A percentile compares a stretch with the other conserved stretches of the same genome.
Conservation (phyloP, 2,888 invertebrate species). For the Plebejus anna region DNA sequence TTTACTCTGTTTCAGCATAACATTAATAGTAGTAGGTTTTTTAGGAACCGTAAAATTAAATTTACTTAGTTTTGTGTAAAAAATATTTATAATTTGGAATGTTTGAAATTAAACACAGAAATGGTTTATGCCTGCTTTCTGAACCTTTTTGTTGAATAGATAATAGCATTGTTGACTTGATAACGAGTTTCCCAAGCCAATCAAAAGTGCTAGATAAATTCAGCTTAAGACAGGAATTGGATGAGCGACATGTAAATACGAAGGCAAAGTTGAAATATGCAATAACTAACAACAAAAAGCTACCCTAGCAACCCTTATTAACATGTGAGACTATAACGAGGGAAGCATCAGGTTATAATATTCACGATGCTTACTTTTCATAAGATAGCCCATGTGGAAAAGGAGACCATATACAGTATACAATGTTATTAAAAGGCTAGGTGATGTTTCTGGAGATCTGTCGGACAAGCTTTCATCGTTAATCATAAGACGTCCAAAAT, state of each 20-base stretch:
- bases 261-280: not conserved
- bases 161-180: not conserved
- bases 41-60: not conserved
- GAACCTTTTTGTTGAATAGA: not conserved
- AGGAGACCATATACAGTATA: conserved; percentile 75
- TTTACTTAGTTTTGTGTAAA: not conserved
- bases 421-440: conserved; percentile 68
- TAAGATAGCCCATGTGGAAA: conserved; percentile 73
- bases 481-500: conserved; percentile 66
- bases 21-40: not conserved
- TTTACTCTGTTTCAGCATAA: too few relatives aligned
- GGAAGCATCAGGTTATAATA: conserved; percentile 46
- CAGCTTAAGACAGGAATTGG: not conserved
- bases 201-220: not conserved
- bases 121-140: not conserved
- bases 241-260: not conserved
- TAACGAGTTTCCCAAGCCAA: not conserved
- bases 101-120: not conserved
- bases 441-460: conserved; percentile 52
- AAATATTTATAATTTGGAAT: not conserved
- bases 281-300: not conserved
- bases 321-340: not conserved
- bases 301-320: not conserved
- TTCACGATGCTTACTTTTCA: conserved; percentile 73
- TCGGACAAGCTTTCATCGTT: conserved; percentile 57